A percentile compares a stretch with the other conserved stretches of the same genome.
Evolutionary conservation across 2,113 vertebrate species (phyloP).

Genomic region (Heterocephalus glaber): DNA sequence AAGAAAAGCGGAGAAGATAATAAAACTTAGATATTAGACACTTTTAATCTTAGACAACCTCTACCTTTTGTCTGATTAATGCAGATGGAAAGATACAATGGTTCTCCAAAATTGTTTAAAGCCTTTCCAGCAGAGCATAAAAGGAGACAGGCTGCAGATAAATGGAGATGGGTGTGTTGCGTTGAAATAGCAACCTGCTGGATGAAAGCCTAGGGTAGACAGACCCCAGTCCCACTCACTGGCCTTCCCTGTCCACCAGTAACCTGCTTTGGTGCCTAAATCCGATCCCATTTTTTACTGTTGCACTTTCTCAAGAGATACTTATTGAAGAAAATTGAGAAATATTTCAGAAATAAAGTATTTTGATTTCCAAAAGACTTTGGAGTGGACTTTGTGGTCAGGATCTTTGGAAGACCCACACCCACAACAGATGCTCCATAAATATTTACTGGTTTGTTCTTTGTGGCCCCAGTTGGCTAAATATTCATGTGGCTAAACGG

Average conservation of each 20-base stretch:
- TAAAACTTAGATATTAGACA: slow-evolving; percentile 77
- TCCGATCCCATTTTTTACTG: not conserved
- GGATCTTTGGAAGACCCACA: not conserved
- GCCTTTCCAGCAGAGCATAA: slow-evolving; percentile 4
- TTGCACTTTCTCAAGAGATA: not conserved
- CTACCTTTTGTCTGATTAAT: slow-evolving; percentile 77
- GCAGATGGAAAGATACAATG: slow-evolving; percentile 55
- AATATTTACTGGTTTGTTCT: not conserved
- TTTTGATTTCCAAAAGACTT: not conserved
- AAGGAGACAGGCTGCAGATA: slow-evolving; percentile 46
- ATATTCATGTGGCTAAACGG: not conserved
- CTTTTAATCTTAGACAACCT: slow-evolving; percentile 65
- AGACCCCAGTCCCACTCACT: not conserved
- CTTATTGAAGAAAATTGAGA: not conserved
- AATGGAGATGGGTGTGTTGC: not conserved
- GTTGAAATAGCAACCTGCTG: not conserved
- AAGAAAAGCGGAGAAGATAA: slow-evolving; percentile 56
- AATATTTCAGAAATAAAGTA: slow-evolving; percentile 12
- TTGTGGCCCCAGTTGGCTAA: not conserved
- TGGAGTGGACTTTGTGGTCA: not conserved
- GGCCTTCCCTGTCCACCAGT: not conserved
- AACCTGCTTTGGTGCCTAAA: not conserved
- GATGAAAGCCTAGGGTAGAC: not conserved
- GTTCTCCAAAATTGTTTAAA: slow-evolving; percentile 54
- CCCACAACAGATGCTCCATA: not conserved